A percentile compares a stretch with the other conserved stretches of the same genome.
Conservation (phyloP, 2,888 invertebrate genomes). For the Xanthorhoe designata region DNA sequence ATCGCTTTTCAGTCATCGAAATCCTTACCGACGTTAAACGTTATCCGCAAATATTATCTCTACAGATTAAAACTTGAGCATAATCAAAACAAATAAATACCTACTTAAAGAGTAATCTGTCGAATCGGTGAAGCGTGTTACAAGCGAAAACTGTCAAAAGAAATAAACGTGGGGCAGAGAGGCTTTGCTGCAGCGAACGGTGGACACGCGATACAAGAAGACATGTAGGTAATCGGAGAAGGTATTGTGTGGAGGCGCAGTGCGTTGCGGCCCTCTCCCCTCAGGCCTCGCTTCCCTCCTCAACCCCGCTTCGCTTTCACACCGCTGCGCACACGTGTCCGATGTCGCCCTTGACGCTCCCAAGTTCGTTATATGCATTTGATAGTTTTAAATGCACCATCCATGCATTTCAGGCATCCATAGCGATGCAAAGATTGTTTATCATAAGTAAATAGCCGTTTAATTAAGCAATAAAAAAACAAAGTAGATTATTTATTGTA, state of each 20-base stretch:
- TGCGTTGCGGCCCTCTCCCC: conserved; percentile 71
- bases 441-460: conserved; percentile 8
- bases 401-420: conserved; percentile 22
- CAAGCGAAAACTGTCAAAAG: conserved; percentile 77
- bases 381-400: conserved; percentile 16
- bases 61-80: conserved; percentile 35
- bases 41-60: conserved; percentile 34
- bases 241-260: conserved; percentile 80
- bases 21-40: conserved; percentile 24
- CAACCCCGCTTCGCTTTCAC: conserved; percentile 70
- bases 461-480: conserved; percentile 14
- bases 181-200: conserved; percentile 58
- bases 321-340: conserved; percentile 83
- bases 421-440: conserved; percentile 14
- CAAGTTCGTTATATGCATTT: conserved; percentile 67
- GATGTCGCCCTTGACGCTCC: conserved; percentile 81
- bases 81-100: conserved; percentile 42
- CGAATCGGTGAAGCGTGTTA: conserved; percentile 67
- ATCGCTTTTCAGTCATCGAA: conserved; percentile 25
- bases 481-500: conserved; percentile 9
- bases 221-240: conserved; percentile 80
- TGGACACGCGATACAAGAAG: conserved; percentile 78
- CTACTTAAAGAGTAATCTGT: conserved; percentile 47
- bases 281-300: conserved; percentile 41
- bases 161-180: conserved; percentile 68